Conservation (phyloP, 2,888 invertebrate genomes). For the Stratiomys singularior region DNA sequence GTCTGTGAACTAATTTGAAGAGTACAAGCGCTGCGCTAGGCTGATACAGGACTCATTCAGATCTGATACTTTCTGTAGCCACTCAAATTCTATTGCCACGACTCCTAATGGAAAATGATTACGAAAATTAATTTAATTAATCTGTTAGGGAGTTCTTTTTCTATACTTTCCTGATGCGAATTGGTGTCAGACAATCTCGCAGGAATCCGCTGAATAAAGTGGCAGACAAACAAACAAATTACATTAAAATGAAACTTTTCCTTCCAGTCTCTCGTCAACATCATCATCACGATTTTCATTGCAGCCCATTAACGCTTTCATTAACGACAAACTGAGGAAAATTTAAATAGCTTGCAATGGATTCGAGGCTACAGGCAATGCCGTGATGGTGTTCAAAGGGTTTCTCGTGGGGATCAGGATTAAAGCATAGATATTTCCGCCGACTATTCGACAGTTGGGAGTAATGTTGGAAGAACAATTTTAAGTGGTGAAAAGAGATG, state of each 20-base stretch:
- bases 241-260: conserved; percentile 42
- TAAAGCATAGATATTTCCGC: neutral
- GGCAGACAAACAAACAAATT: conserved; percentile 44
- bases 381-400: neutral
- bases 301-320: conserved; percentile 43
- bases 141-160: conserved; percentile 27
- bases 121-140: conserved; percentile 46
- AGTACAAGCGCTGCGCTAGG: neutral
- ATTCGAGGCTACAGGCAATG: conserved; percentile 5
- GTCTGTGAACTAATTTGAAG: conserved; percentile 21
- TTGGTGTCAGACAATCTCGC: neutral
- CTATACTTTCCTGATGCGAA: neutral
- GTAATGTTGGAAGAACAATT: conserved; percentile 12
- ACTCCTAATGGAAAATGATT: conserved; percentile 22
- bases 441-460: conserved; percentile 3
- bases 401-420: conserved; percentile 10
- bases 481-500: neutral
- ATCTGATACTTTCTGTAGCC: neutral
- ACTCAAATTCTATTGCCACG: conserved; percentile 5
- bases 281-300: conserved; percentile 39
- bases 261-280: conserved; percentile 32
- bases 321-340: conserved; percentile 35
- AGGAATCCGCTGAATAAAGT: neutral
- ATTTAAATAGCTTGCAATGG: conserved; percentile 31
- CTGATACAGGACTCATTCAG: neutral